Base-by-base conservation (phyloP, 2,888 invertebrate species). In the Hedya salicella region DNA sequence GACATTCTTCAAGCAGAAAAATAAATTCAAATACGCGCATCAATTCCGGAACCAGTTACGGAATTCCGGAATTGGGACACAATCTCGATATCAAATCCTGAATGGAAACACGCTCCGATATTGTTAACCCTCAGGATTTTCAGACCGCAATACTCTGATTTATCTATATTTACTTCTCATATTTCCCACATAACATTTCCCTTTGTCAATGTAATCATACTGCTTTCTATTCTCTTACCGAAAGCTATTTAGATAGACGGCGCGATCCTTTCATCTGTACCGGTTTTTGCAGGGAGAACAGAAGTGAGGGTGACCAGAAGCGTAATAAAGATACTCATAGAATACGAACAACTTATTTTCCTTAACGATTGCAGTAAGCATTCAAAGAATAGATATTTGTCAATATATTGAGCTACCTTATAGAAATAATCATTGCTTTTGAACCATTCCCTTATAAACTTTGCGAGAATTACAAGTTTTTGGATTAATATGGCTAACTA, bases 321-420 rank as follows among this genome's bases (percentile, higher is more conserved):
- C 44, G 52, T 21, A 32, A 53, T 19, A 44, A n/a, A 16, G 52
- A 44, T 36, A 32, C 30, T 21, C 32, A 5, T 62, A 44, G 42
- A 52, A 44, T 62, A 44, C 32, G 44, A 53, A 32, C 44, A 53
- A 44, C 52, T 44, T 21, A 44, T 53, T 62, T 52, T 53, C 44
- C 21, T 53, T 44, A 21, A 32, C 53, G 11, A 42, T 56, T 44
- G 44, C 44, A 17, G 14, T 44, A 42, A 30, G 25, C 25, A 57
- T 46, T 17, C 9, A n/a, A 25, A 46, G 30, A 57, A 57, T 57
- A 17, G 17, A 32, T 57, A 17, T 44, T 32, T 44, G 16, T 16
- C 13, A 42, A 56, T 56, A 13, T 21, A 21, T 42, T 54, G 11
- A 42, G 16, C 16, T 44, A 21, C 42, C 40, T 54, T 9, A 14